Evolutionary conservation across 2,797 vertebrate genomes (phyloP).

Genomic region (Dicrostonyx torquatus): DNA sequence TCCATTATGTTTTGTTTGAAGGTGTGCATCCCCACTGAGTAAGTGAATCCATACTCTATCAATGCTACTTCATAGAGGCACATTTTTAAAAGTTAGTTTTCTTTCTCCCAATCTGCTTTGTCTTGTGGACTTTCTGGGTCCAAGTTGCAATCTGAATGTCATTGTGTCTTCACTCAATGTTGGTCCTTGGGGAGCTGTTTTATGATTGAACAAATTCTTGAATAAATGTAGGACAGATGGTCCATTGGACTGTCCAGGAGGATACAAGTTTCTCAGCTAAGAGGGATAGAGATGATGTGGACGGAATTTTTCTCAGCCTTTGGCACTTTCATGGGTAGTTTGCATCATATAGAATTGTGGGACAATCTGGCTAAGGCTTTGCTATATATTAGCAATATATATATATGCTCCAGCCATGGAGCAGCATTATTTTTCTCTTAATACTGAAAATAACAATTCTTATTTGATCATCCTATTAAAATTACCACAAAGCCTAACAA

Average conservation of each 20-base stretch:
- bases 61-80: background rate
- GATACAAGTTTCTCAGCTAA: background rate
- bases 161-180: background rate
- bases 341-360: background rate
- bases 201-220: slow-evolving; percentile 22
- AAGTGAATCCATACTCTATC: background rate
- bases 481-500: slow-evolving; percentile 67
- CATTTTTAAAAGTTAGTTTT: background rate
- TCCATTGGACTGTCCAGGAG: background rate
- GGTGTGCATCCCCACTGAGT: background rate
- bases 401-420: background rate
- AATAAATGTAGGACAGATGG: background rate
- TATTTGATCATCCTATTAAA: slow-evolving; percentile 71
- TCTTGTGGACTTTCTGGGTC: background rate
- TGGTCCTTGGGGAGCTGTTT: background rate
- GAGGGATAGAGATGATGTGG: background rate
- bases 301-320: background rate
- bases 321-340: background rate
- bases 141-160: background rate
- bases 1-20: background rate
- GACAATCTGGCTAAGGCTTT: background rate
- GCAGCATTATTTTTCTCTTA: slow-evolving; percentile 59
- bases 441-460: slow-evolving; percentile 60
- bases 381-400: background rate
- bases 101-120: background rate